Percentiles rank a stretch among this genome's conserved stretches.
Evolutionary conservation across 1,140 invertebrate genomes (phyloP).

Genomic region (Dolichoris vasculosae): DNA sequence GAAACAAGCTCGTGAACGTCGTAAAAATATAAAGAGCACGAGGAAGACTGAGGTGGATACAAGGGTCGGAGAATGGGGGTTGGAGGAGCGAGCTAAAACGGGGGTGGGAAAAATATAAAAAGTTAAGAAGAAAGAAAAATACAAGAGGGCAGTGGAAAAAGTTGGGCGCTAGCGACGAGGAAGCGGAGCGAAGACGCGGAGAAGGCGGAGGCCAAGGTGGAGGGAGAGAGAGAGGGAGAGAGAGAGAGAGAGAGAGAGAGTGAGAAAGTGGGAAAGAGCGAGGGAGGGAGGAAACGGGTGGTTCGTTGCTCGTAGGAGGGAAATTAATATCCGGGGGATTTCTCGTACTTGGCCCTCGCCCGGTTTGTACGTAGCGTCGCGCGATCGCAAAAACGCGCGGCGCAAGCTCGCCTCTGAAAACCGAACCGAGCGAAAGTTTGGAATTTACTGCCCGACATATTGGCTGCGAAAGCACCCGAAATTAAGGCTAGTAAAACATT

Average conservation of each 20-base stretch:
- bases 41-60: neutral
- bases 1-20: conserved; percentile 46
- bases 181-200: conserved; percentile 4
- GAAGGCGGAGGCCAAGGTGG: neutral
- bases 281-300: neutral
- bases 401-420: conserved; percentile 45
- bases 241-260: neutral
- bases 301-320: conserved; percentile 60
- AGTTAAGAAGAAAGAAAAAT: conserved; percentile 53
- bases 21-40: conserved; percentile 46
- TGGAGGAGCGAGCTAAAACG: neutral
- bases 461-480: conserved; percentile 70
- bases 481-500: conserved; percentile 73
- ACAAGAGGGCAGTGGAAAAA: conserved; percentile 41
- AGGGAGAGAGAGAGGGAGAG: neutral
- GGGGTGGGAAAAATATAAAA: conserved; percentile 40
- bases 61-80: neutral
- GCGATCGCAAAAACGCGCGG: conserved; percentile 61
- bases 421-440: conserved; percentile 62
- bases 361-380: conserved; percentile 34
- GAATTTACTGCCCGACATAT: conserved; percentile 71
- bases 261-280: neutral
- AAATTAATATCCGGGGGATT: conserved; percentile 60
- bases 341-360: conserved; percentile 38
- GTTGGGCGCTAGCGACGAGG: conserved; percentile 20